These are phyloP conservation scores for Phyllopteryx taeniolatus DNA, from an alignment of 2,113 vertebrate species.

Conservation along the genomic window DNA sequence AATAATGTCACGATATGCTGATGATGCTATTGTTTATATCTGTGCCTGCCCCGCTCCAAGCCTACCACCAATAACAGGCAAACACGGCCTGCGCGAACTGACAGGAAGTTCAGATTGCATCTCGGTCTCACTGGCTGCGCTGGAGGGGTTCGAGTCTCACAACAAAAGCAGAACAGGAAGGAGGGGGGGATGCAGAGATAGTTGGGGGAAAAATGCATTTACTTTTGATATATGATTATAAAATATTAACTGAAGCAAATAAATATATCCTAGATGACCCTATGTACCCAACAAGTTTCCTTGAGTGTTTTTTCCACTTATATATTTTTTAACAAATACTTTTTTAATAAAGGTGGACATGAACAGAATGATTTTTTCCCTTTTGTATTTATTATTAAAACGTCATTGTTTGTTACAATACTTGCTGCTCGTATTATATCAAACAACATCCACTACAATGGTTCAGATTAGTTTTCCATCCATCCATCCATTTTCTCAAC, in stretches of 20 bases:
- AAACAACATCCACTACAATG: background rate
- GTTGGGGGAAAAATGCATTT: slow-evolving; percentile 11
- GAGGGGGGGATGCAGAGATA: slow-evolving; percentile 15
- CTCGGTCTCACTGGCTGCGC: slow-evolving; percentile 29
- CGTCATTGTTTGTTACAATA: background rate
- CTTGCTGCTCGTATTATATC: background rate
- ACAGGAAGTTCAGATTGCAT: slow-evolving; percentile 52
- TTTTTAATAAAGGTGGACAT: background rate
- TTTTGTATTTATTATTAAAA: background rate
- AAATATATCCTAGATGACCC: background rate
- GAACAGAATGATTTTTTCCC: background rate
- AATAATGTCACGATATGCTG: slow-evolving; percentile 59
- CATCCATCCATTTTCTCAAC: background rate
- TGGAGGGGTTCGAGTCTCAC: slow-evolving; percentile 4
- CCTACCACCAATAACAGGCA: slow-evolving; percentile 18
- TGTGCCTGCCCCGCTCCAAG: background rate
- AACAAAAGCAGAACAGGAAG: slow-evolving; percentile 7
- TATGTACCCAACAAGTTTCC: background rate
- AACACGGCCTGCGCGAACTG: slow-evolving; percentile 27
- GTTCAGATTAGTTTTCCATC: background rate
- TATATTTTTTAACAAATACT: background rate
- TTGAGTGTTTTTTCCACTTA: background rate
- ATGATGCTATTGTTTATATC: slow-evolving; percentile 55
- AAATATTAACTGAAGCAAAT: background rate
- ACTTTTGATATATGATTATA: background rate